Evolutionary conservation across 1,140 invertebrate genomes (phyloP), one percentile per base, ranked within the genome.

Genomic region (Drosophila sproati): DNA sequence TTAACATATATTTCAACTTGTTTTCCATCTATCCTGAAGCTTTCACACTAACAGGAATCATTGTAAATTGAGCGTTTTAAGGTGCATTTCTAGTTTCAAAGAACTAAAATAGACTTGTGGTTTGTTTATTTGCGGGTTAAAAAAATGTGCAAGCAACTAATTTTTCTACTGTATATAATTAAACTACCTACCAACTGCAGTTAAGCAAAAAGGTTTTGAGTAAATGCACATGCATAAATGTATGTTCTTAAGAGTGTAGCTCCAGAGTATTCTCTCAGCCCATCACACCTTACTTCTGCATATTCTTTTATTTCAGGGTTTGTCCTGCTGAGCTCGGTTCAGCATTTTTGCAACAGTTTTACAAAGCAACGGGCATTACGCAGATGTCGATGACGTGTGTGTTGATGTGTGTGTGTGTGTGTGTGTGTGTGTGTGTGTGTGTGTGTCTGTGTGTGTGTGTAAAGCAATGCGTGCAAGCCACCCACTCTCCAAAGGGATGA

Each of bases 341-440:
- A 54, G 57, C 51, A 78, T 67, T 78, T 68, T 55, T 54, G 51
- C 67, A 48, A 62, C 55, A 61, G 34, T 62, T 59, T 64, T 57
- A 77, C 79, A 82, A 64, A 77, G 62, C 78, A 77, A 39, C 55
- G 20, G 63, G 50, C 63, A 63, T 56, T 35, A 35, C 31, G 52
- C 51, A 71, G 66, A 60, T 20, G 20, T 20, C 50, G 20, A 66
- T 55, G 56, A 61, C 62, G 75, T 80, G 74, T 63, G 70, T 56
- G 20, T 20, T 20, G 20, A 52, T 52, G 56, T 59, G 39, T 20
- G 20, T 20, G 20, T 20, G 1, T 1, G 1, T 20, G 20, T 20
- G 20, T 20, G 20, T 20, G 20, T 20, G 20, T 20, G 20, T 20
- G 20, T 20, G 1, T 20, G 20, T 20, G 20, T 20, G 20, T 20